These are phyloP conservation scores for Hirtodrosophila alboralis DNA, from an alignment of 2,888 invertebrate species.

Conservation along the genomic window DNA sequence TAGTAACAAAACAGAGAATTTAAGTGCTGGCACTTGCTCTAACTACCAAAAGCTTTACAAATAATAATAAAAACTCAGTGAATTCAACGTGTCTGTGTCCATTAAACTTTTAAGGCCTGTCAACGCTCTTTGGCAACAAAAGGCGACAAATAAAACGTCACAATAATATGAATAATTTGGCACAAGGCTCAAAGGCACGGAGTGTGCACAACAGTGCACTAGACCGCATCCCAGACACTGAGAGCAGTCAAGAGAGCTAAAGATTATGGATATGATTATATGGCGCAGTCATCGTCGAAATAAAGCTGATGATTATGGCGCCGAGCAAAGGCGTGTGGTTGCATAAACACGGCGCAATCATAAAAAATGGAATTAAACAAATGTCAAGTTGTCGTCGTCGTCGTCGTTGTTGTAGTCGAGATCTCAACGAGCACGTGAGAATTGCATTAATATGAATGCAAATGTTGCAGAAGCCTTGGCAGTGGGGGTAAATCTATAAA, in stretches of 20 bases:
- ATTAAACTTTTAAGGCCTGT: conserved; percentile 66
- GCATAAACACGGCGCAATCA: conserved; percentile 73
- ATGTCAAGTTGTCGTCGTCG: conserved; percentile 51
- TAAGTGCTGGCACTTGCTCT: not conserved
- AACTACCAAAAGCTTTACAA: conserved; percentile 2
- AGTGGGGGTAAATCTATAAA: conserved; percentile 65
- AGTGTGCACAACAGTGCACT: conserved; percentile 1
- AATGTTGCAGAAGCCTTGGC: conserved; percentile 47
- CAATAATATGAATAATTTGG: conserved; percentile 67
- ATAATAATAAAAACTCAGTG: conserved; percentile 23
- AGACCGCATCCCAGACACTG: conserved; percentile 5
- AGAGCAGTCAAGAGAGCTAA: conserved; percentile 45
- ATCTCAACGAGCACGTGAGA: conserved; percentile 74
- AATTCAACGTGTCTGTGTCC: conserved; percentile 11
- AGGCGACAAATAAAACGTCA: conserved; percentile 57
- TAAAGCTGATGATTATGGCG: conserved; percentile 50
- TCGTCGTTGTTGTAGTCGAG: conserved; percentile 16
- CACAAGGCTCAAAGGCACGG: conserved; percentile 14
- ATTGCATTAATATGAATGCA: conserved; percentile 78
- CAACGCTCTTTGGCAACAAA: conserved; percentile 45
- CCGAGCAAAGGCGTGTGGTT: conserved; percentile 50
- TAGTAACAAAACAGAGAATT: not conserved
- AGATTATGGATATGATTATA: conserved; percentile 67
- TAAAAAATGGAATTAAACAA: conserved; percentile 75
- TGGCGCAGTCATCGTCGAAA: conserved; percentile 34